Evolutionary conservation across 2,113 vertebrate genomes (phyloP).

Genomic region (Bagarius yarrelli): DNA sequence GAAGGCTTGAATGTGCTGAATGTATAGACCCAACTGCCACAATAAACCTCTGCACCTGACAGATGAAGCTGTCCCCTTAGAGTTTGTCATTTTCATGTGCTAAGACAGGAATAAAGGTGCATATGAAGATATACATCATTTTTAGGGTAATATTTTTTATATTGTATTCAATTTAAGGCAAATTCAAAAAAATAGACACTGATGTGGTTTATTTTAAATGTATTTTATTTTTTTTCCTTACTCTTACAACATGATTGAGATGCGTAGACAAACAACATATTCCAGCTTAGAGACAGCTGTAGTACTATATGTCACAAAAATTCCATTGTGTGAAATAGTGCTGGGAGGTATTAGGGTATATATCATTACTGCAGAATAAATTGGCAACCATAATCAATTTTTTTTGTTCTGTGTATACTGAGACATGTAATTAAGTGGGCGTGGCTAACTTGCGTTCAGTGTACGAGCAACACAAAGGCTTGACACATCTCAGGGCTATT

Average conservation of each 20-base stretch:
- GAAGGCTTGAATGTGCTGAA: not conserved
- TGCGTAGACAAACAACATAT: not conserved
- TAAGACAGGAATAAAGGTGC: not conserved
- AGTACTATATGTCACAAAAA: not conserved
- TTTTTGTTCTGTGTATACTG: too few species aligned
- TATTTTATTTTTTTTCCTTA: not conserved
- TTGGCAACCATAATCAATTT: too few species aligned
- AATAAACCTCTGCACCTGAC: conserved; percentile 1
- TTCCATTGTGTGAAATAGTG: too few species aligned
- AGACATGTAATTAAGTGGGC: too few species aligned
- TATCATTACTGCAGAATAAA: too few species aligned
- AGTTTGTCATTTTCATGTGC: not conserved
- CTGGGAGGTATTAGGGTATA: too few species aligned
- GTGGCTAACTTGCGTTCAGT: too few species aligned
- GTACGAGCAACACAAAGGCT: too few species aligned
- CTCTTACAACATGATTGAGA: not conserved
- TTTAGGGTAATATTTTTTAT: not conserved
- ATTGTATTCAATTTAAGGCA: not conserved
- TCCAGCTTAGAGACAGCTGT: not conserved
- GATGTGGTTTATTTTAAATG: not conserved
- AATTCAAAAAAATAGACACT: not conserved
- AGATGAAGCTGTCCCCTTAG: not conserved
- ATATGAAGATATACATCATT: not conserved
- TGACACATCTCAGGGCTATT: too few species aligned
- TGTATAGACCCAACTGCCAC: not conserved